Evolutionary conservation across 2,797 vertebrate species (phyloP).

Genomic region (Platalea minor): DNA sequence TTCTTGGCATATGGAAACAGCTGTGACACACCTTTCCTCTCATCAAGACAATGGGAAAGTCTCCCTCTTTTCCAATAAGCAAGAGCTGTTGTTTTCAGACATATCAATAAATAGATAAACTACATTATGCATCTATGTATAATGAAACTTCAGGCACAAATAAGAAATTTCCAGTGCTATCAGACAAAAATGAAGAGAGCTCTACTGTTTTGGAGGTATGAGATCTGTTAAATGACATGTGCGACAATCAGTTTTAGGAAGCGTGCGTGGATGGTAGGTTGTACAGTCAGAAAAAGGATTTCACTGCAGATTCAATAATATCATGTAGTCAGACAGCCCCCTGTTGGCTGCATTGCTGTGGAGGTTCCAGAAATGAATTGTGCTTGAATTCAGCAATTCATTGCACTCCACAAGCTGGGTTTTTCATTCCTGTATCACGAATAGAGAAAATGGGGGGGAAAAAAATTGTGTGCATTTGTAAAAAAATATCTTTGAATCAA

Average conservation of each 20-base stretch:
- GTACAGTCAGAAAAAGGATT: not conserved
- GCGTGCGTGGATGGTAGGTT: accelerated
- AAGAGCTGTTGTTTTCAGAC: not conserved
- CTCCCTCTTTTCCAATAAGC: not conserved
- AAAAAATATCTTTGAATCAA: not conserved
- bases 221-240: not conserved
- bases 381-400: not conserved
- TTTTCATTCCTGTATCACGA: not conserved
- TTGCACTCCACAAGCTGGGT: not conserved
- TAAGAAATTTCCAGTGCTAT: not conserved
- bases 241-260: not conserved
- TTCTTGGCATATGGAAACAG: not conserved
- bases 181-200: not conserved
- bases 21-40: not conserved
- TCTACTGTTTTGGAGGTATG: not conserved
- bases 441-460: not conserved
- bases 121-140: not conserved
- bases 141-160: not conserved
- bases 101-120: not conserved
- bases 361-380: not conserved
- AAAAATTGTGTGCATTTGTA: not conserved
- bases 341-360: conserved; percentile 39
- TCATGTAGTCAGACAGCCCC: conserved; percentile 62
- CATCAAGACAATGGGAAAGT: not conserved
- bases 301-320: not conserved